Conservation (phyloP, 1,140 invertebrate species). For the Marisa cornuarietis region DNA sequence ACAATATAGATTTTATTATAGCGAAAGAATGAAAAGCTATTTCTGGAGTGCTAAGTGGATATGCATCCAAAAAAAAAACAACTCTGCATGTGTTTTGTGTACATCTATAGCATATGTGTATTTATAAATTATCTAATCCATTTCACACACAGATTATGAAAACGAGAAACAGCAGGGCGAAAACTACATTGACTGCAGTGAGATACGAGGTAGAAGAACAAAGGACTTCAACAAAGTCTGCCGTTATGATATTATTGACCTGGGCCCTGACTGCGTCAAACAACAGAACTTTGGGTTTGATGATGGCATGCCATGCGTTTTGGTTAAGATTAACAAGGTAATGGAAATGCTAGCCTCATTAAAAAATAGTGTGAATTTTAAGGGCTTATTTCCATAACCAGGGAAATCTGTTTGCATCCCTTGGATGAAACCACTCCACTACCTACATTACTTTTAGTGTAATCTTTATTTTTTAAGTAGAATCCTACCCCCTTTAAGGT, state of each 20-base stretch:
- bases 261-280: conserved; percentile 51
- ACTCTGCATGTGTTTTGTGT: background rate
- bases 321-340: conserved; percentile 60
- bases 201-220: conserved; percentile 21
- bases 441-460: too few species aligned
- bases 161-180: conserved; percentile 54
- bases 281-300: conserved; percentile 63
- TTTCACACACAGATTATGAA: conserved; percentile 51
- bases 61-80: background rate
- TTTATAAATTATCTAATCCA: background rate
- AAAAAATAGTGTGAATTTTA: too few species aligned
- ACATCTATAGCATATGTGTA: background rate
- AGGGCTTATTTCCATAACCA: too few species aligned
- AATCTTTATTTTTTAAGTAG: too few species aligned
- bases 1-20: background rate
- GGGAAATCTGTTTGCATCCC: too few species aligned
- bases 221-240: conserved; percentile 49
- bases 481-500: too few species aligned
- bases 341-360: background rate
- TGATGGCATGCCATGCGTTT: conserved; percentile 57
- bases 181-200: conserved; percentile 42
- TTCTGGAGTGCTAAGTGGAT: background rate
- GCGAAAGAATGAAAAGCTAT: background rate
- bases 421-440: too few species aligned
- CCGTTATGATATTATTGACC: conserved; percentile 37